Evolutionary conservation across 2,888 invertebrate genomes (phyloP).

Genomic region (Mimumesa dahlbomi): DNA sequence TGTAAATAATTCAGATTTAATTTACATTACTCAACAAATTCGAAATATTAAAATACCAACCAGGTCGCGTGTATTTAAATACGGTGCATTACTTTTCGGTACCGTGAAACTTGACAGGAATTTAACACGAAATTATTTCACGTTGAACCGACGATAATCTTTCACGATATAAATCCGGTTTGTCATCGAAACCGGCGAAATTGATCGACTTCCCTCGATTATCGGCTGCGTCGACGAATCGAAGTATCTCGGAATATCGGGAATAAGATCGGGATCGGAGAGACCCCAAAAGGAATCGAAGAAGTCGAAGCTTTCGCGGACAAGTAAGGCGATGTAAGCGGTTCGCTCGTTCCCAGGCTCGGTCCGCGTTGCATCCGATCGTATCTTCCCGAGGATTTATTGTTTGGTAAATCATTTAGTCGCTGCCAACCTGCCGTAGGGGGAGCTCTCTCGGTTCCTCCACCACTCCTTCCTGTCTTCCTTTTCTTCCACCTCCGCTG

Average conservation of each 20-base stretch:
- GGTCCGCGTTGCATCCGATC: conserved; percentile 74
- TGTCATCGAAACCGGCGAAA: not conserved
- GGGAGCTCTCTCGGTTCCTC: conserved; percentile 61
- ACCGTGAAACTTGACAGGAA: too few relatives aligned
- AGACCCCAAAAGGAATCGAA: conserved; percentile 42
- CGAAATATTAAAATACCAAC: too few relatives aligned
- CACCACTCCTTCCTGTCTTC: conserved; percentile 35
- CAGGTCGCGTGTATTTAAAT: too few relatives aligned
- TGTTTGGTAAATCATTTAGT: conserved; percentile 80
- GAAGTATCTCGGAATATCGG: conserved; percentile 13
- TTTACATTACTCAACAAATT: too few relatives aligned
- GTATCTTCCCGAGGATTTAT: conserved; percentile 79
- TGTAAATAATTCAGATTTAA: too few relatives aligned
- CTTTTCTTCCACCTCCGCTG: conserved; percentile 26
- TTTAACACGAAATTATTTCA: too few relatives aligned
- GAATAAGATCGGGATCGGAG: conserved; percentile 5
- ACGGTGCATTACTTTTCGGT: too few relatives aligned
- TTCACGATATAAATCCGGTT: not conserved
- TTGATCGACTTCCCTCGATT: conserved; percentile 1
- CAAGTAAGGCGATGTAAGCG: conserved; percentile 66
- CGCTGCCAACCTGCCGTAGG: conserved; percentile 78
- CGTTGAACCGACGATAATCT: too few relatives aligned
- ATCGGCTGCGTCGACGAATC: conserved; percentile 14
- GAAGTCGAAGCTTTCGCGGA: conserved; percentile 50
- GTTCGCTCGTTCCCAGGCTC: conserved; percentile 76